Conservation (phyloP, 2,888 invertebrate genomes). For the Spisula solida region DNA sequence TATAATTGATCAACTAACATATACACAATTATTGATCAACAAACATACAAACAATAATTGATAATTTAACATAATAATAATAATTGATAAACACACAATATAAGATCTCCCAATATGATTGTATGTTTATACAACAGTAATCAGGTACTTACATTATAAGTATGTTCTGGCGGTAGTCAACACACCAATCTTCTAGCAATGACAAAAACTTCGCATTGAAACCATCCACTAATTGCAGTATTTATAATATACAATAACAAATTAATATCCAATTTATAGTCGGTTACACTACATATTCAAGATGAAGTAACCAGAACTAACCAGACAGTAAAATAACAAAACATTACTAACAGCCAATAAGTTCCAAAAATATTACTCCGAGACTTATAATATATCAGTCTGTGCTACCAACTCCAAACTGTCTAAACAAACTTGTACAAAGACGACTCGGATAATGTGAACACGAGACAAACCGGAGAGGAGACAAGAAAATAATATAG, state of each 20-base stretch:
- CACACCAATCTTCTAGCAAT: neutral
- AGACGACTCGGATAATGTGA: neutral
- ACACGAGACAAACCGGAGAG: neutral
- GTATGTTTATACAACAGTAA: neutral
- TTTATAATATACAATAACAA: neutral
- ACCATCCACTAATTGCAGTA: neutral
- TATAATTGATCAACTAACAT: too few relatives aligned
- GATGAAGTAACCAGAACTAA: neutral
- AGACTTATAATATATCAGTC: neutral
- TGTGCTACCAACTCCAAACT: neutral
- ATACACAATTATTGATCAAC: too few relatives aligned
- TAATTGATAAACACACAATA: too few relatives aligned
- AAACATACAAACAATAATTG: too few relatives aligned
- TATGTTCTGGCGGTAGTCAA: neutral
- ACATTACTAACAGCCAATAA: neutral
- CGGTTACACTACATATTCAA: neutral
- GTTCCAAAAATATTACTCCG: neutral
- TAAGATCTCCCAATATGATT: too few relatives aligned
- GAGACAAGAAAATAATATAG: neutral
- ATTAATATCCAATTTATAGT: conserved; percentile 5
- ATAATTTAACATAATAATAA: too few relatives aligned
- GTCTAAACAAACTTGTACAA: neutral
- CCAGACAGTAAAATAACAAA: neutral
- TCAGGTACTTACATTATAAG: neutral
- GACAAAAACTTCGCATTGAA: neutral